Conservation (phyloP, 2,888 invertebrate species). For the Sinodicranocentrus sp. region DNA sequence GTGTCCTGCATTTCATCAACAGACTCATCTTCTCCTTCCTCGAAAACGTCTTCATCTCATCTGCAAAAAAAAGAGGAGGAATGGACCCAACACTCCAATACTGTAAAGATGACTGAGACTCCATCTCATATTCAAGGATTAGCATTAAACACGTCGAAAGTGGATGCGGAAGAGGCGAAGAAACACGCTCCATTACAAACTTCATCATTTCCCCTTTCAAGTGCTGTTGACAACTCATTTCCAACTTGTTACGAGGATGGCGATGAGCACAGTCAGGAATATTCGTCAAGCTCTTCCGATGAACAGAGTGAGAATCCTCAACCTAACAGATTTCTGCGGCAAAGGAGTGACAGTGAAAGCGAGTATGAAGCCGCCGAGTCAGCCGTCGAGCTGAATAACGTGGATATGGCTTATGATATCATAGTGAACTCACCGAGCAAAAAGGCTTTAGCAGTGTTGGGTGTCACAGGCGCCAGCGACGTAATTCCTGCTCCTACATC, state of each 20-base stretch:
- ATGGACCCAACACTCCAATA: neutral
- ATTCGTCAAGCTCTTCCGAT: constrained; percentile 63
- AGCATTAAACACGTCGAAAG: constrained; percentile 46
- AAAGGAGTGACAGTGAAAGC: constrained; percentile 74
- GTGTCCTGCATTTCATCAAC: constrained; percentile 28
- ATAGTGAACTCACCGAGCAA: constrained; percentile 70
- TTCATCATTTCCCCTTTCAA: constrained; percentile 49
- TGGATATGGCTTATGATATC: constrained; percentile 71
- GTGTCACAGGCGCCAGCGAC: constrained; percentile 63
- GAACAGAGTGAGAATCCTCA: constrained; percentile 45
- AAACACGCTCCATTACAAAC: constrained; percentile 50
- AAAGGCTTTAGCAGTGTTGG: constrained; percentile 46
- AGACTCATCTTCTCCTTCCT: too few relatives aligned
- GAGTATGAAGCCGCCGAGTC: constrained; percentile 73
- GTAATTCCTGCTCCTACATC: constrained; percentile 8
- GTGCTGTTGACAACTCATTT: constrained; percentile 50
- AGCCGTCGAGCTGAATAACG: constrained; percentile 70
- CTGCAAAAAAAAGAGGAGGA: constrained; percentile 1
- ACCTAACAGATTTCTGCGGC: constrained; percentile 59
- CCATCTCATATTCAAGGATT: constrained; percentile 24
- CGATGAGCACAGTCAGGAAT: neutral
- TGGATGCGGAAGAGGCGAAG: constrained; percentile 37
- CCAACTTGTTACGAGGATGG: constrained; percentile 39
- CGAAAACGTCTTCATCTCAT: constrained; percentile 28
- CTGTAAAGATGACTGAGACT: neutral